Evolutionary conservation across 2,888 invertebrate species (phyloP).

Genomic region (Brachylomia viminalis): DNA sequence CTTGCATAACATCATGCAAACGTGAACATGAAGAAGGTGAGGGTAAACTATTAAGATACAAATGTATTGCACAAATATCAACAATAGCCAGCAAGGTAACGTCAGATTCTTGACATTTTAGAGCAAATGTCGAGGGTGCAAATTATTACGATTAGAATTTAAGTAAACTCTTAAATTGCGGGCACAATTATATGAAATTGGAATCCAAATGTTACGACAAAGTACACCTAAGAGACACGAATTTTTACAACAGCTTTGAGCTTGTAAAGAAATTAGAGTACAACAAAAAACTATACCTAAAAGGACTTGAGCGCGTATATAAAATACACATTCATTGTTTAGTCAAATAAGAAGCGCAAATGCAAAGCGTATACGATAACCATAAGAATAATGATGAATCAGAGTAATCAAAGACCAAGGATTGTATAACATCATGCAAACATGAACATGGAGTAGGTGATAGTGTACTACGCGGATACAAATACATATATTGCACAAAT

Average conservation of each 20-base stretch:
- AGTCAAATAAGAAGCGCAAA: background rate
- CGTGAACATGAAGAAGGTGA: background rate
- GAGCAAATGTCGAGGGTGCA: background rate
- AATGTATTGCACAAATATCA: slow-evolving; percentile 35
- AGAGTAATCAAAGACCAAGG: background rate
- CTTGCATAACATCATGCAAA: slow-evolving; percentile 26
- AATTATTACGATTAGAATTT: background rate
- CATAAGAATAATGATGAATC: slow-evolving; percentile 6
- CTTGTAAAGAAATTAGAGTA: background rate
- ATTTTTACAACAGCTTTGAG: background rate
- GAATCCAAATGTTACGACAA: background rate
- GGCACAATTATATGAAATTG: background rate
- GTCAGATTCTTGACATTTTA: background rate
- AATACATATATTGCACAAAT: slow-evolving; percentile 35
- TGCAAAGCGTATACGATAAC: background rate
- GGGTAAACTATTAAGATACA: background rate
- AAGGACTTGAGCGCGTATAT: background rate
- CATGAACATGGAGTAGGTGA: background rate
- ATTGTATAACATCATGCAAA: slow-evolving; percentile 23
- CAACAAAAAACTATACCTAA: background rate
- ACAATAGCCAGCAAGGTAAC: slow-evolving; percentile 37
- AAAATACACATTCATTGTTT: background rate
- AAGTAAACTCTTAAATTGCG: background rate
- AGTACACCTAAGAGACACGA: background rate
- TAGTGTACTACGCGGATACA: background rate